Base-by-base conservation (phyloP, 64 coral and sea anemone genomes). In the Pocillopora verrucosa region DNA sequence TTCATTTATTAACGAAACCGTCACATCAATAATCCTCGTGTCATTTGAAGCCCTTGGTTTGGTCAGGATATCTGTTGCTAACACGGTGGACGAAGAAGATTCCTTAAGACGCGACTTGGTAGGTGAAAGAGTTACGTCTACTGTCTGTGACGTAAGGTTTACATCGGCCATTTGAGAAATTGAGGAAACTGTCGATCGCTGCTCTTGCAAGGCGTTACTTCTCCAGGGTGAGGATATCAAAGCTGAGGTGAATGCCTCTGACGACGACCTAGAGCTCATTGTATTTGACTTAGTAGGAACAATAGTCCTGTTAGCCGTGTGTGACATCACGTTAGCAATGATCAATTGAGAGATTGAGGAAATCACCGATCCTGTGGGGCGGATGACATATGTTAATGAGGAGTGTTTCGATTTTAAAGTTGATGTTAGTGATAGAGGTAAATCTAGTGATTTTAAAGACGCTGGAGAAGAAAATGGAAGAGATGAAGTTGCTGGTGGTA, bases 1-100 rank as follows among this genome's bases (percentile, higher is more conserved):
- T 72, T 85, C 82, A 57, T 85, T 85, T 57, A 85, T 56, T 14
- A 85, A 56, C 20, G 82, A 85, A 38, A 85, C 38, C 2, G 65
- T 72, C 9, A 85, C 36, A 38, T 68, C 6, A 19, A 85, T 56
- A 56, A 72, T 72, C 7, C 82, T 70, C 16, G 64, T 70, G 4
- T 11, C 20, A 65, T 85, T 19, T 56, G 36, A 15, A 22, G 65
- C 10, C 56, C 6, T 77, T 77, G 75, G 19, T 41, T 16, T 38
- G 3, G 65, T 41, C 17, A 36, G 36, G 82, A 68, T 25, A 58
- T 25, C 22, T 70, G 36, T 36, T 51, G 41, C 41, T 51, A 51
- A 51, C 15, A 85, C 45, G 13, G 82, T 72, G 1, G 65, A 85
- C 37, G 82, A 72, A 1, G 45, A 11, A 30, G 65, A 85, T 56